phyloP scores from a whole-genome alignment of 1,140 invertebrate genomes.

The Psilanteris sp. region DNA sequence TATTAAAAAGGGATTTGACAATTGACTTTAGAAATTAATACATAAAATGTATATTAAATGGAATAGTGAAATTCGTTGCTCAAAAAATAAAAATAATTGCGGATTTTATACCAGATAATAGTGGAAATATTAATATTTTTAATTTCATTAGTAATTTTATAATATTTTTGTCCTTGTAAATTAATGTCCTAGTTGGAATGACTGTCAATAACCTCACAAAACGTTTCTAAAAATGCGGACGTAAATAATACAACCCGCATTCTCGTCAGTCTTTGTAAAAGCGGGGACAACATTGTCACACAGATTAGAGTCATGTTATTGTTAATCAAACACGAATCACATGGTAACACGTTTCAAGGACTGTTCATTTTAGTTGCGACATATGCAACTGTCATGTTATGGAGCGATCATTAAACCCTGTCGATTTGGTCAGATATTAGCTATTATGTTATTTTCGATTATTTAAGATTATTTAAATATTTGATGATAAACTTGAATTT shows the following conservation, averaged over 20 bases:
- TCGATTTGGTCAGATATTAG: constrained; percentile 1
- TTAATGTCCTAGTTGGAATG: constrained; percentile 15
- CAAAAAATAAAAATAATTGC: too few relatives aligned
- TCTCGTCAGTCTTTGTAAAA: constrained; percentile 42
- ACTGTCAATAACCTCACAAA: constrained; percentile 65
- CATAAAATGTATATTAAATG: too few relatives aligned
- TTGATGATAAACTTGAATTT: too few relatives aligned
- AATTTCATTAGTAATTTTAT: too few relatives aligned
- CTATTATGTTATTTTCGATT: too few relatives aligned
- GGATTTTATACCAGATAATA: too few relatives aligned
- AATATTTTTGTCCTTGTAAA: constrained; percentile 11
- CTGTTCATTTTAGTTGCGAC: constrained; percentile 41
- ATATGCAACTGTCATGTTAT: constrained; percentile 24
- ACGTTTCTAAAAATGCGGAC: constrained; percentile 68
- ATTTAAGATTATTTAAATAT: too few relatives aligned
- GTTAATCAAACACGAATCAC: constrained; percentile 36
- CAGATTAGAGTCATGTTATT: constrained; percentile 60
- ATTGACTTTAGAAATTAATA: too few relatives aligned
- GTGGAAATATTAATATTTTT: too few relatives aligned
- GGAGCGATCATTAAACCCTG: constrained; percentile 43
- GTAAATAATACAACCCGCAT: constrained; percentile 64
- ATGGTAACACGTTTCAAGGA: constrained; percentile 34
- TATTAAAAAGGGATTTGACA: too few relatives aligned
- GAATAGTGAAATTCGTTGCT: too few relatives aligned
- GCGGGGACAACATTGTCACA: constrained; percentile 50